Conservation (phyloP, 2,113 vertebrate species). For the Megatriorchis doriae region DNA sequence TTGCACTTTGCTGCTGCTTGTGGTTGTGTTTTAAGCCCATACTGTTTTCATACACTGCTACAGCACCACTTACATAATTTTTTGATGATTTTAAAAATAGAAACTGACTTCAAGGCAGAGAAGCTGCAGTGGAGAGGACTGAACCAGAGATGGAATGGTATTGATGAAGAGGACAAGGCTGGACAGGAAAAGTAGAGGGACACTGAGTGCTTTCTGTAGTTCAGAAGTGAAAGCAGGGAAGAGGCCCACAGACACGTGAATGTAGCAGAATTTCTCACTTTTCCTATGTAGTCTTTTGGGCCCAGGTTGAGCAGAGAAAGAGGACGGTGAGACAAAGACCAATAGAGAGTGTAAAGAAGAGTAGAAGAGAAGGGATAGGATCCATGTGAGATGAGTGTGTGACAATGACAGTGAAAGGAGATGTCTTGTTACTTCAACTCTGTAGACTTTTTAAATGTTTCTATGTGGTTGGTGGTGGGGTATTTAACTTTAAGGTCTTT, state of each 20-base stretch:
- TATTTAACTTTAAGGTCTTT: background rate
- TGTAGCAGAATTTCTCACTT: background rate
- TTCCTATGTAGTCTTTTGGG: background rate
- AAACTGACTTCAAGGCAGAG: background rate
- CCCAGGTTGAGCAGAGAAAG: background rate
- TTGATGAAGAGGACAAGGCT: background rate
- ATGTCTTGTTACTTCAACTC: background rate
- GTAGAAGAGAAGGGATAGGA: background rate
- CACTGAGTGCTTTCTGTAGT: background rate
- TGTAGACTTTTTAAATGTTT: background rate
- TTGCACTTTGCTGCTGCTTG: background rate
- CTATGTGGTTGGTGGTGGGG: background rate
- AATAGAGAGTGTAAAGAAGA: background rate
- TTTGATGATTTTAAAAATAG: background rate
- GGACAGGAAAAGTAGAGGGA: background rate
- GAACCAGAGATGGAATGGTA: background rate
- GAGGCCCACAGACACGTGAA: background rate
- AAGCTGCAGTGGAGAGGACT: background rate
- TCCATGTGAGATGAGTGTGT: background rate
- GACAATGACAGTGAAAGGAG: background rate
- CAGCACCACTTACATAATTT: background rate
- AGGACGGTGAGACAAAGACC: background rate
- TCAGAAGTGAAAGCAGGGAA: background rate
- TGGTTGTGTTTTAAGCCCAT: background rate
- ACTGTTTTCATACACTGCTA: background rate